phyloP scores from a whole-genome alignment of 2,888 invertebrate genomes.

The Portevinia maculata region DNA sequence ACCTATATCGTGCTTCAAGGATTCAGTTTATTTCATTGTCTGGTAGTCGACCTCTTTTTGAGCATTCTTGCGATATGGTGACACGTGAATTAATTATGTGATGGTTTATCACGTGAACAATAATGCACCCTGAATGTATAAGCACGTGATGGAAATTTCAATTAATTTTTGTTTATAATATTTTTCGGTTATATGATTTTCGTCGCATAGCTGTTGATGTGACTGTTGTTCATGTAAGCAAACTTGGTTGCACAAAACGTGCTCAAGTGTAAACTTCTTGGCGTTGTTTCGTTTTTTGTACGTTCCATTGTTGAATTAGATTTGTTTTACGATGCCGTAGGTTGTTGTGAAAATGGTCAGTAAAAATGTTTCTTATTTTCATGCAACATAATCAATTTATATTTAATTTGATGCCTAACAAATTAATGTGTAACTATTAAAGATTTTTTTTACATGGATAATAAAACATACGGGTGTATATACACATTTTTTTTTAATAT shows the following conservation, averaged over 20 bases:
- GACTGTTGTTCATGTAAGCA: conserved; percentile 24
- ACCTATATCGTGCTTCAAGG: conserved; percentile 44
- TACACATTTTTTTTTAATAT: no score
- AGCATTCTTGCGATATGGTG: conserved; percentile 63
- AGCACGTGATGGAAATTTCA: conserved; percentile 68
- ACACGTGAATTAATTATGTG: conserved; percentile 73
- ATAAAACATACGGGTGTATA: no score
- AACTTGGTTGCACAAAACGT: neutral
- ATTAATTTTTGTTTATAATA: conserved; percentile 67
- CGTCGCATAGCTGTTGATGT: conserved; percentile 36
- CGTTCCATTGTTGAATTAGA: neutral
- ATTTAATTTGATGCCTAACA: neutral
- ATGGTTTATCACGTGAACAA: conserved; percentile 69
- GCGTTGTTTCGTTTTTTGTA: neutral
- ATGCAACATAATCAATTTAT: conserved; percentile 8
- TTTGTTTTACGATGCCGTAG: neutral
- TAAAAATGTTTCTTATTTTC: neutral
- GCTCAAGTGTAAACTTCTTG: neutral
- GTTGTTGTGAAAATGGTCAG: neutral
- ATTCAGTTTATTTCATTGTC: conserved; percentile 67
- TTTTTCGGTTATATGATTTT: conserved; percentile 64
- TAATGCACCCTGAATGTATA: conserved; percentile 52
- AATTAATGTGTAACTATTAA: no score
- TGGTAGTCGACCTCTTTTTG: conserved; percentile 52
- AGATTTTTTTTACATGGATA: no score